Conservation (phyloP, 1,140 invertebrate genomes). For the Rhyzopertha dominica region DNA sequence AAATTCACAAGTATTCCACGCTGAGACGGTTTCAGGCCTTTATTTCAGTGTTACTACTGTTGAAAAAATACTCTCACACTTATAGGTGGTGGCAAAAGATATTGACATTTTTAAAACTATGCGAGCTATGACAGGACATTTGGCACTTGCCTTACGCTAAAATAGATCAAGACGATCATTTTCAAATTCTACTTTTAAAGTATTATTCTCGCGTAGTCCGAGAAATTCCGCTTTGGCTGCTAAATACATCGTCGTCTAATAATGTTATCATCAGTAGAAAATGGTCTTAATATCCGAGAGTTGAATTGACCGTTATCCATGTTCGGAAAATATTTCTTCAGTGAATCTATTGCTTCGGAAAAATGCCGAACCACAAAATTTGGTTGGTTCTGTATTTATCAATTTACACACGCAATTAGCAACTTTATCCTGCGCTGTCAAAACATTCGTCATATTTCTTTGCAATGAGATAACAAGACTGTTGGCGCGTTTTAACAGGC, state of each 20-base stretch:
- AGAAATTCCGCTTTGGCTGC: slow-evolving; percentile 29
- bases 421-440: too few relatives aligned
- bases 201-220: slow-evolving; percentile 23
- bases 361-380: neutral
- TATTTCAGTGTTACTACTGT: slow-evolving; percentile 31
- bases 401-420: too few relatives aligned
- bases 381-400: too few relatives aligned
- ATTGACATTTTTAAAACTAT: slow-evolving; percentile 33
- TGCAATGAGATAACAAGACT: too few relatives aligned
- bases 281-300: slow-evolving; percentile 28
- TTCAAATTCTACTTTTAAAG: slow-evolving; percentile 29
- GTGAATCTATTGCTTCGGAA: slow-evolving; percentile 15
- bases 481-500: too few relatives aligned
- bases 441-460: too few relatives aligned
- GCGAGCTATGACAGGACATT: slow-evolving; percentile 28
- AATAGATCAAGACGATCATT: slow-evolving; percentile 25
- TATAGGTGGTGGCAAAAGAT: slow-evolving; percentile 30
- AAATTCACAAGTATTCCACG: too few relatives aligned
- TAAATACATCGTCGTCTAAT: slow-evolving; percentile 27
- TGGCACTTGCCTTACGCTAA: slow-evolving; percentile 25
- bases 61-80: slow-evolving; percentile 29
- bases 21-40: slow-evolving; percentile 30
- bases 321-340: slow-evolving; percentile 25
- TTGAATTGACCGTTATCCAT: slow-evolving; percentile 25
- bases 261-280: slow-evolving; percentile 24